These are phyloP conservation scores for Peromyscus attwateri DNA, from an alignment of 2,797 vertebrate genomes.

Conservation along the genomic window DNA sequence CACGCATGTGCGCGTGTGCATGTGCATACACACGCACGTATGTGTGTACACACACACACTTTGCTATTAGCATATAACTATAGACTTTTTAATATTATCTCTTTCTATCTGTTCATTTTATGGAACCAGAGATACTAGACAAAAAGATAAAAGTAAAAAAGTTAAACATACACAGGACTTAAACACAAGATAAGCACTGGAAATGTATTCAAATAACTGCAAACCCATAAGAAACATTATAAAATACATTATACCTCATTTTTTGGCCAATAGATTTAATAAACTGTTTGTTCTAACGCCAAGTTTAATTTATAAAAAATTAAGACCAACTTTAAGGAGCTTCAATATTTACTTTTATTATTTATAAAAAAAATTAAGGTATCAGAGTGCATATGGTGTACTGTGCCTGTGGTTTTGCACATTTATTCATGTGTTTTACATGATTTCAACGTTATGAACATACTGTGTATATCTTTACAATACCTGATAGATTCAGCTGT, in stretches of 20 bases:
- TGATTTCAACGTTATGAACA: constrained; percentile 88
- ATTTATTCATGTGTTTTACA: constrained; percentile 87
- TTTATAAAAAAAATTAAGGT: constrained; percentile 87
- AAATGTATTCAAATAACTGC: constrained; percentile 61
- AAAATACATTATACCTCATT: constrained; percentile 56
- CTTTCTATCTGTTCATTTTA: constrained; percentile 53
- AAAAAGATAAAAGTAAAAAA: constrained; percentile 65
- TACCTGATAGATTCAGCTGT: constrained; percentile 87
- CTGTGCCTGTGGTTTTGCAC: constrained; percentile 84
- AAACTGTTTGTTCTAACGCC: constrained; percentile 59
- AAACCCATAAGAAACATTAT: constrained; percentile 56
- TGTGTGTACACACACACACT: background rate
- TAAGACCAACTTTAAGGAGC: constrained; percentile 84
- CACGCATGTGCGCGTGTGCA: rapidly evolving
- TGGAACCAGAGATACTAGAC: constrained; percentile 9
- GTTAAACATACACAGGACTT: constrained; percentile 3
- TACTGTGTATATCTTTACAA: constrained; percentile 89
- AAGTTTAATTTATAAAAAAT: constrained; percentile 82
- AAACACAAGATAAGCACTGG: constrained; percentile 3
- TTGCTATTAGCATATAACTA: background rate
- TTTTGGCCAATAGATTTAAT: constrained; percentile 60
- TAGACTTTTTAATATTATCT: constrained; percentile 59
- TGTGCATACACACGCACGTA: background rate
- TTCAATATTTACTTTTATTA: constrained; percentile 88
- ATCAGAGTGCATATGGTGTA: constrained; percentile 86